Evolutionary conservation across 1,140 invertebrate genomes (phyloP).

Genomic region (Procambarus clarkii): DNA sequence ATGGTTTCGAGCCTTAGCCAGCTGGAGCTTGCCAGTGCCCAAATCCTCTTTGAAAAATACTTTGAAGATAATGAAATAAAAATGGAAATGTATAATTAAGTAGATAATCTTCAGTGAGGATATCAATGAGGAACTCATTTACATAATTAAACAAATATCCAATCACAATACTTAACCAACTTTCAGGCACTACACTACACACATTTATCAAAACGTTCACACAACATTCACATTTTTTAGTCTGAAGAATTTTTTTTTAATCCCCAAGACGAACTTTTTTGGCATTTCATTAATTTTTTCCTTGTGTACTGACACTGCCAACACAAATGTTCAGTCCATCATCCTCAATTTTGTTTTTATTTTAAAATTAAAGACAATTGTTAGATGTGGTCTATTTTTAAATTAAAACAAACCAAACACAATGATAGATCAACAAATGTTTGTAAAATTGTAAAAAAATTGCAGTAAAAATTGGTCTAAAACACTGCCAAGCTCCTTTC

Average conservation of each 20-base stretch:
- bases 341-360: not conserved
- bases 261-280: not conserved
- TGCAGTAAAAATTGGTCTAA: not conserved
- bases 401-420: not conserved
- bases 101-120: not conserved
- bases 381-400: too few relatives aligned
- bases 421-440: not conserved
- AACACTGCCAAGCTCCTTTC: not conserved
- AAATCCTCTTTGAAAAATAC: not conserved
- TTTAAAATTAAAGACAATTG: not conserved
- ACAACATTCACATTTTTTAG: not conserved
- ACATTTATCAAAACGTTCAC: not conserved
- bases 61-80: not conserved
- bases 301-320: not conserved
- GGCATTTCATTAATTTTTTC: not conserved
- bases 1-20: conserved; percentile 28
- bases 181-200: not conserved
- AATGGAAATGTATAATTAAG: not conserved
- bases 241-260: not conserved
- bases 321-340: not conserved
- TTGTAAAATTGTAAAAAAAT: not conserved
- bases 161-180: not conserved
- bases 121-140: not conserved
- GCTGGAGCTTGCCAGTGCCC: not conserved
- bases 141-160: not conserved